Conservation (phyloP, 2,113 vertebrate species). For the Pagrus major region DNA sequence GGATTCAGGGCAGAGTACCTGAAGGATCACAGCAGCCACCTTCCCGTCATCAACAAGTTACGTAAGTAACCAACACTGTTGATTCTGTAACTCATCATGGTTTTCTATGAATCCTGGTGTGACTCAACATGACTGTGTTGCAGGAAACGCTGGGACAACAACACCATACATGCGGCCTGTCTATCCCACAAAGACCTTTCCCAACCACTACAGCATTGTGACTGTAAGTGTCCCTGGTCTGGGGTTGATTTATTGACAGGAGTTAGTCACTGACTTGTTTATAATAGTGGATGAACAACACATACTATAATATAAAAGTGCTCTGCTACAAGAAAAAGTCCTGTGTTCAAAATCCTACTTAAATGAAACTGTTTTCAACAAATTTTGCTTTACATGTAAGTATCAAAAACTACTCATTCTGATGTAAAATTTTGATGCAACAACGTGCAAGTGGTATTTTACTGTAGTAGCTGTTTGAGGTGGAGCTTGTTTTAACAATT, state of each 20-base stretch:
- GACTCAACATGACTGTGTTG: conserved; percentile 68
- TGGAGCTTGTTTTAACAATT: neutral
- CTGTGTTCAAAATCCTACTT: neutral
- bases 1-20: conserved; percentile 94
- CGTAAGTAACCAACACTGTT: conserved; percentile 84
- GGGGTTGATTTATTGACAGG: conserved; percentile 12
- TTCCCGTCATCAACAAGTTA: conserved; percentile 90
- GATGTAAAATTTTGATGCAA: too few species aligned
- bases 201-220: conserved; percentile 97
- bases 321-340: neutral
- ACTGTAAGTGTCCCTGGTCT: conserved; percentile 88
- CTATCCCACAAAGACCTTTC: conserved; percentile 98
- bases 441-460: too few species aligned
- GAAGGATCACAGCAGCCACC: conserved; percentile 81
- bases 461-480: neutral
- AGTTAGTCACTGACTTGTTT: conserved; percentile 12
- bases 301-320: neutral
- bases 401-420: neutral
- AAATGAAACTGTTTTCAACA: too few species aligned
- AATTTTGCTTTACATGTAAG: too few species aligned
- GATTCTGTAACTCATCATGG: neutral
- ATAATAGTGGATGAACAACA: neutral
- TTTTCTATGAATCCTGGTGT: conserved; percentile 1
- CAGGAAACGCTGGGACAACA: conserved; percentile 90
- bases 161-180: conserved; percentile 89